Conservation (phyloP, 2,797 vertebrate species). For the Squalus acanthias region DNA sequence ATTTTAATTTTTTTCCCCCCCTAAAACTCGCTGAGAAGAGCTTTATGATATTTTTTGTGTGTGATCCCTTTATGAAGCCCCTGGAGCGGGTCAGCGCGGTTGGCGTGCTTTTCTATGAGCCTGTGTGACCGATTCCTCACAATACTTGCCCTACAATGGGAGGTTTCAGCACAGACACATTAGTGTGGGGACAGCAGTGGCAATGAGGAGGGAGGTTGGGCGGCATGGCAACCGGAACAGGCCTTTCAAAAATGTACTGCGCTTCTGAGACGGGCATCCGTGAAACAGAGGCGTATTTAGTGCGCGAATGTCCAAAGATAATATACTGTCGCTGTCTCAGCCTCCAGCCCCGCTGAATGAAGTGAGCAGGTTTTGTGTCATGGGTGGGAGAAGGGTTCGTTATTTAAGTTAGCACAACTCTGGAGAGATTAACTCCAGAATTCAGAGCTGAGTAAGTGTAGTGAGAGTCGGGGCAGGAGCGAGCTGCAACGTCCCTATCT, state of each 20-base stretch:
- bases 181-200: constrained; percentile 34
- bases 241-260: constrained; percentile 43
- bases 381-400: neutral
- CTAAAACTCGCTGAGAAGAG: neutral
- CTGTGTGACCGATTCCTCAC: neutral
- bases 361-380: neutral
- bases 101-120: neutral
- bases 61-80: neutral
- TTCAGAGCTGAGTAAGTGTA: neutral
- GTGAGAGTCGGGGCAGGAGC: neutral
- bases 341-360: neutral
- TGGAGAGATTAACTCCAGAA: neutral
- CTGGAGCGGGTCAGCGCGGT: neutral
- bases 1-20: neutral
- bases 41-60: constrained; percentile 25
- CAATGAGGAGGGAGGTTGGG: constrained; percentile 53
- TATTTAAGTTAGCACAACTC: neutral
- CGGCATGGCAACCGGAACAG: constrained; percentile 69
- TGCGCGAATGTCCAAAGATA: neutral
- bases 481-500: neutral
- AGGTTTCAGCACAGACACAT: neutral
- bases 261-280: neutral
- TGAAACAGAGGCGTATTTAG: constrained; percentile 5
- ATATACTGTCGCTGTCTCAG: neutral
- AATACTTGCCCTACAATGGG: neutral